Base-by-base conservation (phyloP, 2,113 vertebrate species). In the Saguinus imperator region DNA sequence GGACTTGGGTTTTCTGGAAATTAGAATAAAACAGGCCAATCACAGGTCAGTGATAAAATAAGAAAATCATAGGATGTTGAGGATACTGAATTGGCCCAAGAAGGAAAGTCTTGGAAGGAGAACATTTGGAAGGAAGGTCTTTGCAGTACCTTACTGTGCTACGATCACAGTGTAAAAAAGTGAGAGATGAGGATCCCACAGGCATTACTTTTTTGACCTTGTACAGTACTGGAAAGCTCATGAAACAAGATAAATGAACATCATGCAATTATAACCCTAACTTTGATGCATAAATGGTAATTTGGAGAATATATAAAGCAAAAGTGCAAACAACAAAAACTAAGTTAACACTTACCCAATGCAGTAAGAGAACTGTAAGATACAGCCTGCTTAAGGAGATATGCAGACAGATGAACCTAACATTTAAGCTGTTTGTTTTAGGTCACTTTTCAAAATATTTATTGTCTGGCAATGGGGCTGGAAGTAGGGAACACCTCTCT, bases 1-100 rank as follows among this genome's bases (percentile, higher is more conserved):
- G 91, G 75, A 87, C 95, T 96, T 70, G 93, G 55, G 96, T 96
- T 94, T 86, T 92, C 50, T 81, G 35, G 96, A 97, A 98, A 82
- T 81, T 85, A 98, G 94, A 97, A 94, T 61, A 97, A 96, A 97
- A 91, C 35, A 93, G n/a, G 89, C 88, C 86, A 85, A 89, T 9
- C 50, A 95, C 17, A n/a, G 23, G 43, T 55, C 80, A 82, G 43
- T 61, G 58, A 91, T 70, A 23, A 86, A 94, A 68, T 27, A 93
- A 76, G 17, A 94, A 52, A 66, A 83, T 88, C 40, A 93, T 6
- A 89, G 50, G 95, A 96, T 58, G 64, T 52, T 96, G 64, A 92
- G 50, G 97, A 97, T 66, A 86, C 73, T 96, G 61, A 97, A 97
- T 96, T 1, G 91, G 57, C 32, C 55, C 57, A 80, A 92, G 70